Percentiles rank a stretch among this genome's conserved stretches.
Conservation (phyloP, 2,113 vertebrate species). For the Meriones unguiculatus region DNA sequence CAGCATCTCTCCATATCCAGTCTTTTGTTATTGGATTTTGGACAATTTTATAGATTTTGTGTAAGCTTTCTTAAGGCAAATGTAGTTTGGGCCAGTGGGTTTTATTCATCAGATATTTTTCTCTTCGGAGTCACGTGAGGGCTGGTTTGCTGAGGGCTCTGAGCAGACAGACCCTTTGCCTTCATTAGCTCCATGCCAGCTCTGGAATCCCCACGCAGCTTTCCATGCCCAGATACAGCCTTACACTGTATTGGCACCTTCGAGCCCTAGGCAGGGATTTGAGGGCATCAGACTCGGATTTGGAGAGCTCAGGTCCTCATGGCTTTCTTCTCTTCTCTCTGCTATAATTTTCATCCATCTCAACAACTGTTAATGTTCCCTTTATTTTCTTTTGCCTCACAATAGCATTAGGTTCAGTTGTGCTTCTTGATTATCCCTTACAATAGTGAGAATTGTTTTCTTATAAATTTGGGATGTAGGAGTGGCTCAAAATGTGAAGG, state of each 20-base stretch:
- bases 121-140: background rate
- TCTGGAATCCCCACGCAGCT: background rate
- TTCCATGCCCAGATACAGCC: background rate
- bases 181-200: background rate
- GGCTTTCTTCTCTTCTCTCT: background rate
- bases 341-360: background rate
- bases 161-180: background rate
- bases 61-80: background rate
- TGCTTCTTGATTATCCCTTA: background rate
- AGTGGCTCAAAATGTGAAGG: background rate
- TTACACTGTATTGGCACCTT: background rate
- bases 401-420: background rate
- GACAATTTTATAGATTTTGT: constrained; percentile 3
- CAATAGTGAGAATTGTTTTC: background rate
- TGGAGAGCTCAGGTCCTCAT: background rate
- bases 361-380: background rate
- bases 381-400: constrained; percentile 4
- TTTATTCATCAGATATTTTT: background rate
- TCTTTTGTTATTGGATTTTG: background rate
- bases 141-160: background rate
- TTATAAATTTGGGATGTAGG: background rate
- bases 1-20: background rate
- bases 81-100: background rate
- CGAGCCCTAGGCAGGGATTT: background rate
- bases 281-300: background rate